phyloP scores from a whole-genome alignment of 2,797 vertebrate genomes.

The Mus minutoides region DNA sequence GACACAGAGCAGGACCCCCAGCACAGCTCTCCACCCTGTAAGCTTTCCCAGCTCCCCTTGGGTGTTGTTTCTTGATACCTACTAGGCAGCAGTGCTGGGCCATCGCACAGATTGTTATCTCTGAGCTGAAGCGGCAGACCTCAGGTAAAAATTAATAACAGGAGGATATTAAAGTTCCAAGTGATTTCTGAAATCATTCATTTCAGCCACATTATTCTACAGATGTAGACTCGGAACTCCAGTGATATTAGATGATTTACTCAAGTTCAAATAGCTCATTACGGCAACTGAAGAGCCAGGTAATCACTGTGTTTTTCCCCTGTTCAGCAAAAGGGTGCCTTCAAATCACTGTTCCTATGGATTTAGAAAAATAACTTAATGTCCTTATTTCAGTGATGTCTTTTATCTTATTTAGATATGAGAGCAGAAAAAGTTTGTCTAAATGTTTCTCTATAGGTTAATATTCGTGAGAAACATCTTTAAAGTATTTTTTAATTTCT shows the following conservation, averaged over 20 bases:
- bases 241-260: neutral
- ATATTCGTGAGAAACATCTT: conserved; percentile 39
- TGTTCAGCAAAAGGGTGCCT: neutral
- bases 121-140: neutral
- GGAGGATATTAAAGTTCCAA: neutral
- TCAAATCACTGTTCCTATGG: neutral
- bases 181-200: neutral
- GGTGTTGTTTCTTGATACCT: neutral
- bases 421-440: conserved; percentile 27
- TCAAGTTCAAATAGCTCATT: neutral
- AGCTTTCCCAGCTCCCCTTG: neutral
- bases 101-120: neutral
- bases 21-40: neutral
- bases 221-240: neutral
- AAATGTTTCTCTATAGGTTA: conserved; percentile 47
- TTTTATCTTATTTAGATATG: conserved; percentile 30
- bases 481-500: conserved; percentile 58
- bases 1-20: neutral
- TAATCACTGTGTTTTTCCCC: neutral
- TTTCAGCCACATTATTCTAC: neutral
- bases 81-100: neutral
- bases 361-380: conserved; percentile 5
- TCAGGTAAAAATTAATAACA: conserved; percentile 1
- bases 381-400: neutral
- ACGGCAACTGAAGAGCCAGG: neutral